Base-by-base conservation (phyloP, 2,888 invertebrate species). In the Osmoderma eremita region DNA sequence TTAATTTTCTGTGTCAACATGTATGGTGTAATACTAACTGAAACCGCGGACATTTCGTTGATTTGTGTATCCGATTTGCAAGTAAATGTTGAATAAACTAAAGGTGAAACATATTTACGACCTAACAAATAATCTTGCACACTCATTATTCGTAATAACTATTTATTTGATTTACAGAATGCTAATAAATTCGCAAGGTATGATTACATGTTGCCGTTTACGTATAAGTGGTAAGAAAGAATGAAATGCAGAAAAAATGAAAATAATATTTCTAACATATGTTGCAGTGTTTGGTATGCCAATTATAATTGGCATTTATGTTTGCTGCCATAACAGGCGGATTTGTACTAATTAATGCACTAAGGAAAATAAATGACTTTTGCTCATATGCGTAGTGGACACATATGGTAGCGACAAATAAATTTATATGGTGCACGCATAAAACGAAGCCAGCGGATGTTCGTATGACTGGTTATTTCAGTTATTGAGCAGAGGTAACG, bases 151-250 rank as follows among this genome's bases (percentile, higher is more conserved):
- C 51, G 38, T 69, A 68, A 68, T 66, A 66, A 70, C 56, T 58
- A 66, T 70, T 66, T 70, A 58, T 68, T 70, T 70, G 66, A 66
- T 68, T 63, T 53, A 63, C 58, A 51, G 67, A 49, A 63, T 53
- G 53, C 48, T 41, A 62, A 69, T 69, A 69, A 69, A 67, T 67
- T 54, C 65, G 49, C 51, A 49, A 22, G 48, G 36, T 56, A 41
- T 65, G 62, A 67, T 67, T 64, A 68, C 30, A 45, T 58, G 38
- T 53, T 24, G 53, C 6, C n/a, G 30, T 30, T 30, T 30, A 6
- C 15, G 8, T 38, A 36, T 42, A 4, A 15, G 24, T 42, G 18
- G 30, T 24, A 24, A 45, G 45, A 45, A 45, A 24, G 17, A 42
- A 45, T 15, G 6, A 30, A 48, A 54, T 45, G 42, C 56, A 49